These are phyloP conservation scores for Pholis gunnellus DNA, from an alignment of 2,113 vertebrate genomes.

Conservation along the genomic window DNA sequence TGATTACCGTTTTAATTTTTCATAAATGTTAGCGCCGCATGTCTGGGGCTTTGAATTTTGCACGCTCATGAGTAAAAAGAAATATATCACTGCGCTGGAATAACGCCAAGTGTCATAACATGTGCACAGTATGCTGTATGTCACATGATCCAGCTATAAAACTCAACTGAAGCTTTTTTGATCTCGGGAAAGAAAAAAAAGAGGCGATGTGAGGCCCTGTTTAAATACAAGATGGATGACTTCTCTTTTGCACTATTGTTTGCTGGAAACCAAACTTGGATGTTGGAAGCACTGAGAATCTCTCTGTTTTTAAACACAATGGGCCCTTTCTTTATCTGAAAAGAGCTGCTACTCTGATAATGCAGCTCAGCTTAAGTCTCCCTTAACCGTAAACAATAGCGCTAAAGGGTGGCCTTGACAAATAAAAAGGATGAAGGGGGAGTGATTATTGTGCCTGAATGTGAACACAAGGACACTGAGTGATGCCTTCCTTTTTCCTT, in stretches of 20 bases:
- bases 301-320: constrained; percentile 61
- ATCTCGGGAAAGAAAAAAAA: constrained; percentile 32
- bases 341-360: constrained; percentile 64
- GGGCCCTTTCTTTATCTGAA: constrained; percentile 62
- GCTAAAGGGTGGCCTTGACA: constrained; percentile 58
- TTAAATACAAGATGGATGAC: constrained; percentile 65
- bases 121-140: constrained; percentile 29
- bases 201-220: constrained; percentile 14
- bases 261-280: constrained; percentile 52
- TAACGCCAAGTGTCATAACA: constrained; percentile 49
- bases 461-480: constrained; percentile 59
- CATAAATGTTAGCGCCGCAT: constrained; percentile 49
- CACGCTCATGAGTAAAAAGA: constrained; percentile 17
- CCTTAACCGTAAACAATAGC: constrained; percentile 64
- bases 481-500: constrained; percentile 34
- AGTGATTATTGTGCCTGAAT: constrained; percentile 50
- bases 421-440: constrained; percentile 47
- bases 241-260: constrained; percentile 44
- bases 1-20: constrained; percentile 49
- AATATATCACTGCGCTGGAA: constrained; percentile 30
- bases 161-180: constrained; percentile 33
- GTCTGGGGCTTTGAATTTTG: constrained; percentile 13
- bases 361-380: constrained; percentile 58
- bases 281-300: constrained; percentile 44
- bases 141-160: constrained; percentile 49